These are phyloP conservation scores for Elegia similella DNA, from an alignment of 2,888 invertebrate species.

Conservation along the genomic window DNA sequence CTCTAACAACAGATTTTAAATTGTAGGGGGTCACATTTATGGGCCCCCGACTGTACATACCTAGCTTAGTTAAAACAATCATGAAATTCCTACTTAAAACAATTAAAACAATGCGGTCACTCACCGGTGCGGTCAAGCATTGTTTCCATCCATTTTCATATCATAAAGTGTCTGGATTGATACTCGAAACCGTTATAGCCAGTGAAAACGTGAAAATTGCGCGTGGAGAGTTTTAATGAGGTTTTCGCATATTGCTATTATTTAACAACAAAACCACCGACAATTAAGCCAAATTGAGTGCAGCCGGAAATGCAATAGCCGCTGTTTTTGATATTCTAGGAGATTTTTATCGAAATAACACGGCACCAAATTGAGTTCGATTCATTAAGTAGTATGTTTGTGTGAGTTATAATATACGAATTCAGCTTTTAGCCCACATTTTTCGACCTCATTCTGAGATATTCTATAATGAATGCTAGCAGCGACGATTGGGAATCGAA, in stretches of 20 bases:
- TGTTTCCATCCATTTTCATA: conserved; percentile 10
- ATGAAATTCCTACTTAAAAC: background rate
- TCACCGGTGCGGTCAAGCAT: background rate
- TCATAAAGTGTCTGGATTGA: conserved; percentile 14
- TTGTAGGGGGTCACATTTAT: too few species aligned
- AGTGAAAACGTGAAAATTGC: conserved; percentile 13
- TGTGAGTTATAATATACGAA: too few species aligned
- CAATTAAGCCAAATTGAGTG: conserved; percentile 8
- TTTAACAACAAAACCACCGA: conserved; percentile 13
- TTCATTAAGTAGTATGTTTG: too few species aligned
- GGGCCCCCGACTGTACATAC: too few species aligned
- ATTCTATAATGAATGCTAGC: too few species aligned
- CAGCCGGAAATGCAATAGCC: conserved; percentile 1
- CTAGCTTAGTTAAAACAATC: background rate
- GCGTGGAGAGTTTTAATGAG: conserved; percentile 12
- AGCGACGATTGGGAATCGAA: too few species aligned
- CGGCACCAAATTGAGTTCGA: too few species aligned
- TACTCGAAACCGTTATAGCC: conserved; percentile 9
- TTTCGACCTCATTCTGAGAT: too few species aligned
- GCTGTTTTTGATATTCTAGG: too few species aligned
- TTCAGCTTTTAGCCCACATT: too few species aligned
- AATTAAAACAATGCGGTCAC: conserved; percentile 2
- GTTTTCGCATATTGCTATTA: conserved; percentile 8
- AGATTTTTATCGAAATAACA: too few species aligned
- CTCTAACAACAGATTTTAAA: too few species aligned